phyloP scores from a whole-genome alignment of 2,888 invertebrate species.

The Drosophila birchii region DNA sequence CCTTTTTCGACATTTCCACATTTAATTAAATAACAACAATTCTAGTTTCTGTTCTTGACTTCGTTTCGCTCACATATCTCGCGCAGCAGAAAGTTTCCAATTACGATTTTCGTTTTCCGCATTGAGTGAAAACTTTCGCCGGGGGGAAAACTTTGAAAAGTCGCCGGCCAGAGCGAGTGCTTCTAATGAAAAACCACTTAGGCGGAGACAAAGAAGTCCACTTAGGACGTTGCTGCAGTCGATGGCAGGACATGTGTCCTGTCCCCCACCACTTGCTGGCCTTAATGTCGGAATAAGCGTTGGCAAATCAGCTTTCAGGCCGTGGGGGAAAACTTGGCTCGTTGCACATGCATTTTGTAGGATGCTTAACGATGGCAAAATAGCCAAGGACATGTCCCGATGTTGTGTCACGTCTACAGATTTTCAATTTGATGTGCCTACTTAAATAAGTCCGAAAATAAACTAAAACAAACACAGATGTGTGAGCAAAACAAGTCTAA shows the following conservation, averaged over 20 bases:
- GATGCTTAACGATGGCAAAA: conserved; percentile 67
- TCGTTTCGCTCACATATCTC: conserved; percentile 26
- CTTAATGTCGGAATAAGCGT: conserved; percentile 58
- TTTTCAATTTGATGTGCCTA: conserved; percentile 66
- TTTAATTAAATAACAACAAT: conserved; percentile 42
- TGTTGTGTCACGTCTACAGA: conserved; percentile 58
- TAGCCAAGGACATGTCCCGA: conserved; percentile 44
- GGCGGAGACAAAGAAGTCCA: conserved; percentile 62
- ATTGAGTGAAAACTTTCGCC: conserved; percentile 42
- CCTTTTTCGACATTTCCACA: conserved; percentile 10
- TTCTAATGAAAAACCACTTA: conserved; percentile 74
- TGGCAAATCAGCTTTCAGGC: conserved; percentile 18
- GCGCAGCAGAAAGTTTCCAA: conserved; percentile 54
- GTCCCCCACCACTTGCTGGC: background rate
- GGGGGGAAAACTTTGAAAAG: conserved; percentile 37
- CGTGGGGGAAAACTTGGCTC: conserved; percentile 45
- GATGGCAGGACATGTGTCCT: conserved; percentile 27
- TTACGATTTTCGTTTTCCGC: conserved; percentile 53
- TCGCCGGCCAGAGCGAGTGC: conserved; percentile 32
- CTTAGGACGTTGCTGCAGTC: conserved; percentile 51
- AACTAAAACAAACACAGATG: conserved; percentile 5
- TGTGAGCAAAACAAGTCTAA: conserved; percentile 17
- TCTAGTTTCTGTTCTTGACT: conserved; percentile 4
- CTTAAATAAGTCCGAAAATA: conserved; percentile 16
- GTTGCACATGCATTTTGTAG: conserved; percentile 73